Evolutionary conservation across 64 coral and sea anemone species (phyloP), one percentile per base, ranked within the genome.

Genomic region (Pocillopora damicornis): DNA sequence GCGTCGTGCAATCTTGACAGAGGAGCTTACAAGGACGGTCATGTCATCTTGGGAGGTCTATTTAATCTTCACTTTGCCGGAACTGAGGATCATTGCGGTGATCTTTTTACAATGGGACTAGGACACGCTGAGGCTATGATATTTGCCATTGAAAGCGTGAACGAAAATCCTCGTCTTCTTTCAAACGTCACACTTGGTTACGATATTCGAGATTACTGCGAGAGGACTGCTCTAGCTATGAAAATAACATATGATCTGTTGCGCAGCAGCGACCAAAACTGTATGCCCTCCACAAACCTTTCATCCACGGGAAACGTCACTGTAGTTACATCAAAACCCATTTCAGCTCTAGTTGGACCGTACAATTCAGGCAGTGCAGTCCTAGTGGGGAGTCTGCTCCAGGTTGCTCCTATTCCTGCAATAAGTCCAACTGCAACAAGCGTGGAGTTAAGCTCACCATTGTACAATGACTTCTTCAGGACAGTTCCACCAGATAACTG

Each of bases 401-500:
- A 86, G 45, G 89, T 91, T 25, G 89, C 76, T 13, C 57, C 86
- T 12, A 76, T 91, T 69, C 89, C 89, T 2, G 35, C 83, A 14
- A 59, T 91, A 14, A 91, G 83, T 63, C 83, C 83, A 13, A 71
- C 85, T 37, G 64, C 89, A 30, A 86, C 89, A 56, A 91, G 89
- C n/a, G 80, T 76, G 60, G 79, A 91, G 58, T 82, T 91, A 51
- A 91, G 75, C 30, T 58, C 72, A 30, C 62, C 42, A 23, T 35
- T 79, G 4, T 93, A 97, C 81, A 75, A 76, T 36, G 66, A 92
- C 2, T 98, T 98, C 59, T 98, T 98, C 61, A 86, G 95, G 34
- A 98, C 95, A 22, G 89, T 98, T 7, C 95, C 95, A 63, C 88
- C 95, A 22, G 95, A 91, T 58, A 89, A 89, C 35, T 37, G 87